Percentiles rank a stretch among this genome's conserved stretches.
phyloP scores from a whole-genome alignment of 2,888 invertebrate genomes.

The Hirtodrosophila confusa region DNA sequence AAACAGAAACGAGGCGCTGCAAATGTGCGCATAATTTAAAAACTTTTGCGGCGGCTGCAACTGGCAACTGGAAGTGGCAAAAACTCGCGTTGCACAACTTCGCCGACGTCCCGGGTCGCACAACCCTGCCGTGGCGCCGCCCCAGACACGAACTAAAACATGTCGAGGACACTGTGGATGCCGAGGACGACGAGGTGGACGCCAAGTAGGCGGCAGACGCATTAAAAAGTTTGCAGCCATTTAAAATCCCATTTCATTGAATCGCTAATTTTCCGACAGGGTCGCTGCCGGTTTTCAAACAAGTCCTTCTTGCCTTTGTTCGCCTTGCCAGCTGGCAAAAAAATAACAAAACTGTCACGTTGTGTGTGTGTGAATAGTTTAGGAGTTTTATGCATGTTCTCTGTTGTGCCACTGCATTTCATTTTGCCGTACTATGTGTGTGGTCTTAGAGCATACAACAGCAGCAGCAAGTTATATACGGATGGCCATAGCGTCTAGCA shows the following conservation, averaged over 20 bases:
- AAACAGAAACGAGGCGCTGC: slow-evolving; percentile 47
- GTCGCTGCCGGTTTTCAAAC: slow-evolving; percentile 42
- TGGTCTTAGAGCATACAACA: neutral
- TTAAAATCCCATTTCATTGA: slow-evolving; percentile 82
- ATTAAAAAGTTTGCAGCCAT: slow-evolving; percentile 81
- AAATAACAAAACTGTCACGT: slow-evolving; percentile 26
- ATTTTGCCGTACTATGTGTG: slow-evolving; percentile 11
- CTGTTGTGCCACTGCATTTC: slow-evolving; percentile 8
- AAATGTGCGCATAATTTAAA: slow-evolving; percentile 79
- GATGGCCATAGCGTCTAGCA: slow-evolving; percentile 10
- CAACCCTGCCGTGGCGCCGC: slow-evolving; percentile 33
- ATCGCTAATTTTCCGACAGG: slow-evolving; percentile 80
- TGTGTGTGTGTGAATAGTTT: slow-evolving; percentile 11
- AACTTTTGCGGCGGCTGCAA: slow-evolving; percentile 72
- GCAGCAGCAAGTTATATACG: slow-evolving; percentile 23
- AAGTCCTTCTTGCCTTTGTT: slow-evolving; percentile 37
- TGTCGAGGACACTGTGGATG: slow-evolving; percentile 33
- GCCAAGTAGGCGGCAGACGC: slow-evolving; percentile 53
- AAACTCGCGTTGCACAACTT: slow-evolving; percentile 66
- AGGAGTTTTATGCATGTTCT: slow-evolving; percentile 18
- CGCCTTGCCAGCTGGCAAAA: slow-evolving; percentile 37
- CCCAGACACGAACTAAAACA: slow-evolving; percentile 55
- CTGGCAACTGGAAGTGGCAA: slow-evolving; percentile 75
- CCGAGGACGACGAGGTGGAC: slow-evolving; percentile 1
- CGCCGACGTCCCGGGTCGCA: slow-evolving; percentile 55